phyloP scores from a whole-genome alignment of 1,140 invertebrate genomes.

The Aplysia californica region DNA sequence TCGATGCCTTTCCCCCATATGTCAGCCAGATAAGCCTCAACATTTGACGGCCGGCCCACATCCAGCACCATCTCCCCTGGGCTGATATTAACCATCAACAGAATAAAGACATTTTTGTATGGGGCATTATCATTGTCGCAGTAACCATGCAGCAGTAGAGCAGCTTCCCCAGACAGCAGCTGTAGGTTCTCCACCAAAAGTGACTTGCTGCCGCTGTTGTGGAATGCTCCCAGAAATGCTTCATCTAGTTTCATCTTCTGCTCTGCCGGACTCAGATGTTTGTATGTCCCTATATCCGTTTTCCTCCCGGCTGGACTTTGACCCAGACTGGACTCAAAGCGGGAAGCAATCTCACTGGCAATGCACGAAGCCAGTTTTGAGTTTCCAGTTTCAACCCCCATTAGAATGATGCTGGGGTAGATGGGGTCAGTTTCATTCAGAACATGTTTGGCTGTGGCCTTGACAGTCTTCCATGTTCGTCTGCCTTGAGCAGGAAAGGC shows the following conservation, averaged over 20 bases:
- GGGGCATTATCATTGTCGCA: conserved; percentile 60
- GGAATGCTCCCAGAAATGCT: conserved; percentile 29
- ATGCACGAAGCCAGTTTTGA: not conserved
- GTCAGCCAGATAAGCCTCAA: conserved; percentile 36
- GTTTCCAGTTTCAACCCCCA: not conserved
- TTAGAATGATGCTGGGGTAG: conserved; percentile 14
- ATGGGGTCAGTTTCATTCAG: not conserved
- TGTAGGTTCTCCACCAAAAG: conserved; percentile 52
- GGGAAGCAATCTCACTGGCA: not conserved
- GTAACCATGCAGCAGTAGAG: conserved; percentile 53
- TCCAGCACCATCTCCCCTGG: conserved; percentile 8
- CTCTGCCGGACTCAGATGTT: not conserved
- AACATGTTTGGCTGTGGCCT: conserved; percentile 7
- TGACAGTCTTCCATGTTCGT: conserved; percentile 12
- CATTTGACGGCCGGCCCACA: not conserved
- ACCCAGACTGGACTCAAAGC: not conserved
- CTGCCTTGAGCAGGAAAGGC: not conserved
- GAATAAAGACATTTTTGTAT: conserved; percentile 50
- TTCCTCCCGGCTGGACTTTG: not conserved
- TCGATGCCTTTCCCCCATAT: conserved; percentile 43
- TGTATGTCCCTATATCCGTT: not conserved
- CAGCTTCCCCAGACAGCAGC: conserved; percentile 35
- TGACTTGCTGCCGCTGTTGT: conserved; percentile 9
- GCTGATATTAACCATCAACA: conserved; percentile 37
- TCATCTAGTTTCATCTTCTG: conserved; percentile 44